phyloP scores from a whole-genome alignment of 1,140 invertebrate species.

The Heliconius eleuchia region DNA sequence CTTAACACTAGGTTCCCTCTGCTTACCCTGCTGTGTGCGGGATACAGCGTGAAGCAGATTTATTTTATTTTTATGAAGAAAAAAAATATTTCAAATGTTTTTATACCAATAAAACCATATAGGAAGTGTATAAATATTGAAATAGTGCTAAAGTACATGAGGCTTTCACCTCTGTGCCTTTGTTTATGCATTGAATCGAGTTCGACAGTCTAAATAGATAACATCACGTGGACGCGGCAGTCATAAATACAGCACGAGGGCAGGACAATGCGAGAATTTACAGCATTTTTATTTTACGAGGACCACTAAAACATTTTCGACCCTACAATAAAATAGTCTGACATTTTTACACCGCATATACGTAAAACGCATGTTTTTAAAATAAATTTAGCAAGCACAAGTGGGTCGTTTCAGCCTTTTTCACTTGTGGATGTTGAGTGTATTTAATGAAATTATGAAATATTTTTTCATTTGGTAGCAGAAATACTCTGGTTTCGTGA shows the following conservation, averaged over 20 bases:
- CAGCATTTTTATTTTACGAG: conserved; percentile 69
- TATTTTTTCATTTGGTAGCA: neutral
- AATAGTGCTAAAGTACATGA: neutral
- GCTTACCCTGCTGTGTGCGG: no score
- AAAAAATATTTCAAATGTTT: neutral
- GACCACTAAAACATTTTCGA: conserved; percentile 67
- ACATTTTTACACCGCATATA: conserved; percentile 56
- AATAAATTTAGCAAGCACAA: conserved; percentile 26
- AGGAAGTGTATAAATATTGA: neutral
- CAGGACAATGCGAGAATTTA: conserved; percentile 65
- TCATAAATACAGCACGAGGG: conserved; percentile 41
- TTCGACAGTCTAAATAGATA: conserved; percentile 36
- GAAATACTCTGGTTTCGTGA: neutral
- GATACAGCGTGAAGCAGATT: no score
- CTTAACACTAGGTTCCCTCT: no score
- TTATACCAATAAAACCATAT: neutral
- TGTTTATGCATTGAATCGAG: conserved; percentile 27
- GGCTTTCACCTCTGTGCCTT: conserved; percentile 14
- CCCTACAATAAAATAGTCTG: conserved; percentile 64
- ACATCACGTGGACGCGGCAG: conserved; percentile 21
- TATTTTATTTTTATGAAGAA: neutral
- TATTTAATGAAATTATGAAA: conserved; percentile 6
- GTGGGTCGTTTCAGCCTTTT: conserved; percentile 3
- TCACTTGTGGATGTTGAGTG: neutral
- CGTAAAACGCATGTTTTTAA: conserved; percentile 35